phyloP scores from a whole-genome alignment of 2,888 invertebrate species.

The Hyalella azteca region DNA sequence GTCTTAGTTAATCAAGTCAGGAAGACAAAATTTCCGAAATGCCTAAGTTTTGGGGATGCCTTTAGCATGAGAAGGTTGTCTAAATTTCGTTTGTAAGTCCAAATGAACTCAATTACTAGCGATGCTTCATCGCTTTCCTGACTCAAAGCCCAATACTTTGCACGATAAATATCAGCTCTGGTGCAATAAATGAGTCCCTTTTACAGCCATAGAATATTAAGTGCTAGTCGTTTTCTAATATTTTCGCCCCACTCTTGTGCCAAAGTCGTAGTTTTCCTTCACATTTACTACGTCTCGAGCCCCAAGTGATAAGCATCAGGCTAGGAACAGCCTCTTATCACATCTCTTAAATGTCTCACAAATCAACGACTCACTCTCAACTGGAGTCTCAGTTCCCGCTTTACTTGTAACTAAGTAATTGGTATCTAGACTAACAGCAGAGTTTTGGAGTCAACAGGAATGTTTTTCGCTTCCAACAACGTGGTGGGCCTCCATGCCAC shows the following conservation, averaged over 20 bases:
- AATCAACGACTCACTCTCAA: background rate
- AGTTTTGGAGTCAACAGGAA: constrained; percentile 17
- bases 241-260: background rate
- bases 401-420: constrained; percentile 3
- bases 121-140: background rate
- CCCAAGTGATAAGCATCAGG: background rate
- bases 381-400: background rate
- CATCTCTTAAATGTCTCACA: constrained; percentile 20
- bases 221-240: background rate
- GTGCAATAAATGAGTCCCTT: background rate
- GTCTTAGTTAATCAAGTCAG: too few relatives aligned
- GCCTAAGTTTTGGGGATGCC: background rate
- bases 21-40: too few relatives aligned
- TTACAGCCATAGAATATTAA: background rate
- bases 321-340: constrained; percentile 11
- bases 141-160: background rate
- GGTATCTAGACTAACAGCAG: background rate
- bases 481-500: background rate
- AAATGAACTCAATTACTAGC: too few relatives aligned
- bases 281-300: background rate
- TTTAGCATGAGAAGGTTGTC: too few relatives aligned
- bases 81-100: too few relatives aligned
- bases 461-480: background rate
- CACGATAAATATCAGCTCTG: background rate
- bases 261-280: constrained; percentile 17